These are phyloP conservation scores for Vannuccia rotundouncinata DNA, from an alignment of 2,888 invertebrate genomes.

Conservation along the genomic window DNA sequence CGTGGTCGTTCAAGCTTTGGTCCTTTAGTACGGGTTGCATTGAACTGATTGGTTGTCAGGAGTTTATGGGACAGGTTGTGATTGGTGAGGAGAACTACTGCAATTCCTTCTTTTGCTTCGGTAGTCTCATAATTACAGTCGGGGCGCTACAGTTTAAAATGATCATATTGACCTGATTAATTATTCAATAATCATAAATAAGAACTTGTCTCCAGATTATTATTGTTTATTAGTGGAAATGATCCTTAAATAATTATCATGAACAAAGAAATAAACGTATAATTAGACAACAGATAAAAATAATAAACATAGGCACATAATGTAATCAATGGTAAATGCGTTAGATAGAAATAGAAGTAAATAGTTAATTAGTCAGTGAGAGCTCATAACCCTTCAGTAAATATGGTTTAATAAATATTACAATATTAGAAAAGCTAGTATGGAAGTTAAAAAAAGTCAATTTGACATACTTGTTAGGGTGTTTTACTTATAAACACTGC, in stretches of 20 bases:
- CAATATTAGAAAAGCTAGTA: too few relatives aligned
- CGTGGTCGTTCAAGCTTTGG: constrained; percentile 13
- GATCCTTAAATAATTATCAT: neutral
- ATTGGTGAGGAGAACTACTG: neutral
- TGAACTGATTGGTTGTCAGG: neutral
- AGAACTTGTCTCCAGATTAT: constrained; percentile 17
- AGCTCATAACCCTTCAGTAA: too few relatives aligned
- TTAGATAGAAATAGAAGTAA: too few relatives aligned
- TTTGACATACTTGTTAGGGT: too few relatives aligned
- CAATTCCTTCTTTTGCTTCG: neutral
- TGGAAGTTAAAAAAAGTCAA: too few relatives aligned
- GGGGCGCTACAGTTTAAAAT: neutral
- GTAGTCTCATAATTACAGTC: neutral
- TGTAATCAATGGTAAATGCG: neutral
- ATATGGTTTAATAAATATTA: too few relatives aligned
- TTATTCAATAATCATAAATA: neutral
- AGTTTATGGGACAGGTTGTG: neutral
- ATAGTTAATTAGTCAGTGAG: too few relatives aligned
- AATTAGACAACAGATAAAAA: constrained; percentile 1
- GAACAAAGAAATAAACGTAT: constrained; percentile 4
- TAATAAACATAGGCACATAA: neutral
- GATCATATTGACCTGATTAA: neutral
- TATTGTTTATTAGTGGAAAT: constrained; percentile 23
- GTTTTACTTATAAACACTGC: too few relatives aligned
- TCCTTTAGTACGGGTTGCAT: neutral